phyloP scores from a whole-genome alignment of 2,797 vertebrate species.

The Anguilla marmorata region DNA sequence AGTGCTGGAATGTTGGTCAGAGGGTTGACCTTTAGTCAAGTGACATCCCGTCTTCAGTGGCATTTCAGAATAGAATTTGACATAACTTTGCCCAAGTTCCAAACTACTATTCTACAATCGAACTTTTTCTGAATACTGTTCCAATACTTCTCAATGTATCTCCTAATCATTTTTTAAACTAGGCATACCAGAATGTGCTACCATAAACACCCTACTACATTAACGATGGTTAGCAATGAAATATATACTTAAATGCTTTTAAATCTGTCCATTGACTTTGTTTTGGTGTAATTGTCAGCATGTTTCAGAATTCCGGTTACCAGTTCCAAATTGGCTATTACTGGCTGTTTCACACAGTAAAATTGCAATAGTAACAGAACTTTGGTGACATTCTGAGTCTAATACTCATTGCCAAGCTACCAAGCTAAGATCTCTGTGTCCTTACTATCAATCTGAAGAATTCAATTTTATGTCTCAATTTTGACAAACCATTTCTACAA shows the following conservation, averaged over 20 bases:
- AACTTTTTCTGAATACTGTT: too few species aligned
- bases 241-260: background rate
- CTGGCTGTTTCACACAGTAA: background rate
- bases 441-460: background rate
- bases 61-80: background rate
- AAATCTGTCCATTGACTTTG: background rate
- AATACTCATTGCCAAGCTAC: background rate
- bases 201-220: background rate
- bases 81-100: background rate
- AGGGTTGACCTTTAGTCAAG: slow-evolving; percentile 15
- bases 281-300: background rate
- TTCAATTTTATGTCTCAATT: background rate
- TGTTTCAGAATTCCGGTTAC: background rate
- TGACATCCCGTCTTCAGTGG: background rate
- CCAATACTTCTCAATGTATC: too few species aligned
- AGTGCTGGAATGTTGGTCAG: slow-evolving; percentile 2
- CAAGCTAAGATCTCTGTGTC: background rate
- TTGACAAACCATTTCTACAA: background rate
- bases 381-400: background rate
- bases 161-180: too few species aligned
- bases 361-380: background rate
- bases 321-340: background rate
- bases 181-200: too few species aligned
- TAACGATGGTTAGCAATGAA: background rate
- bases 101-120: too few species aligned